Evolutionary conservation across 2,888 invertebrate genomes (phyloP).

Genomic region (Nineta flava): DNA sequence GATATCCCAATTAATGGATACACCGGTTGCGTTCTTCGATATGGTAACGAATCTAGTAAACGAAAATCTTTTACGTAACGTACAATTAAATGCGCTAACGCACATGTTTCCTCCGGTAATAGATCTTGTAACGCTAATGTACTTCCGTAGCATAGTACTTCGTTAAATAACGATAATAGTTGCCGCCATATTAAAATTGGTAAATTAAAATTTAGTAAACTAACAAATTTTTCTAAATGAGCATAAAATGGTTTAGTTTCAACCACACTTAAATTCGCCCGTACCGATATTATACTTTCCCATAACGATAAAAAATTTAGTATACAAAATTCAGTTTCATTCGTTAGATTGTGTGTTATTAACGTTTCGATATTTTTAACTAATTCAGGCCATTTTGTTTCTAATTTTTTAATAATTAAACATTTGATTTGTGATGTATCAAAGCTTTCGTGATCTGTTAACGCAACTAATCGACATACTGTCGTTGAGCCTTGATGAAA

Average conservation of each 20-base stretch:
- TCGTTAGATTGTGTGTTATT: conserved; percentile 38
- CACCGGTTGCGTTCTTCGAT: conserved; percentile 23
- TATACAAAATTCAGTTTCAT: conserved; percentile 52
- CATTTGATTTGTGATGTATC: conserved; percentile 79
- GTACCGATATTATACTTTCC: conserved; percentile 82
- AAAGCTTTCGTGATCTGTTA: conserved; percentile 66
- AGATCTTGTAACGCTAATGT: conserved; percentile 78
- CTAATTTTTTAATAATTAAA: conserved; percentile 68
- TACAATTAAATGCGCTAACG: conserved; percentile 70
- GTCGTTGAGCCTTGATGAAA: conserved; percentile 12
- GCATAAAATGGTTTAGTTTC: conserved; percentile 82
- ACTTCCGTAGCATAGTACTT: conserved; percentile 81
- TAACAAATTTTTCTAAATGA: conserved; percentile 65
- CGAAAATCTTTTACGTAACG: conserved; percentile 74
- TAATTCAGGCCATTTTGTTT: conserved; percentile 69
- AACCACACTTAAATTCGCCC: conserved; percentile 75
- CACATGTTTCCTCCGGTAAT: conserved; percentile 75
- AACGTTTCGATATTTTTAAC: conserved; percentile 52
- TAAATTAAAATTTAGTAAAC: conserved; percentile 48
- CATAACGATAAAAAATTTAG: conserved; percentile 72
- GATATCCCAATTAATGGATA: conserved; percentile 27
- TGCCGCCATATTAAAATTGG: conserved; percentile 74
- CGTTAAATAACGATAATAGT: conserved; percentile 70
- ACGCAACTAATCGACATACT: conserved; percentile 40
- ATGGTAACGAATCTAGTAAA: conserved; percentile 40